A percentile compares a stretch with the other conserved stretches of the same genome.
Conservation (phyloP, 2,113 vertebrate genomes). For the Brienomyrus longianalis region DNA sequence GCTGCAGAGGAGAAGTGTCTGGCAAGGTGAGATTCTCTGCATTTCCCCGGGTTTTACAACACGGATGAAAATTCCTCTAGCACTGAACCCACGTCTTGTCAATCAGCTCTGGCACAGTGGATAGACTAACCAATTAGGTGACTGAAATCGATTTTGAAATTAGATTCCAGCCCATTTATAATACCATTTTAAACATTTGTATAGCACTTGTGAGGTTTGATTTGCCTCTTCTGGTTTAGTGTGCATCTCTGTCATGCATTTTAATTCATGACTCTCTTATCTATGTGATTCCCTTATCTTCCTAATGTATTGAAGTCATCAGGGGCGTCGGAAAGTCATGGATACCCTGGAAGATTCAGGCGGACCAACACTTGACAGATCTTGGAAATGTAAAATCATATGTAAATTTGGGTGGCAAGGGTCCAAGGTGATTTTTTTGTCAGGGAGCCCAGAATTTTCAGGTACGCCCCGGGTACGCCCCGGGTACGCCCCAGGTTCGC, state of each 20-base stretch:
- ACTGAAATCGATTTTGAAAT: neutral
- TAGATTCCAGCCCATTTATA: neutral
- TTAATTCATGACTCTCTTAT: neutral
- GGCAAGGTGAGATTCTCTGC: conserved; percentile 69
- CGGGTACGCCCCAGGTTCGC: neutral
- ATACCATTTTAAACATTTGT: neutral
- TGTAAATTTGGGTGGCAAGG: neutral
- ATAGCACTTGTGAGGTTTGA: neutral
- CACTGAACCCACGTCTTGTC: neutral
- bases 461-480: neutral
- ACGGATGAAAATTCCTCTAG: neutral
- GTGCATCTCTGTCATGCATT: neutral
- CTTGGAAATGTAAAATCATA: neutral
- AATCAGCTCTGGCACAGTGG: neutral
- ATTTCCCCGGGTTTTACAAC: neutral
- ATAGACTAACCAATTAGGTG: neutral
- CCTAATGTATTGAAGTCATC: conserved; percentile 39
- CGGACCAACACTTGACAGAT: neutral
- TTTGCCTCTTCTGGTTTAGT: neutral
- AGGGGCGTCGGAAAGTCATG: neutral
- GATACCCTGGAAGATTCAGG: neutral
- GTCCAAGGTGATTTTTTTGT: neutral
- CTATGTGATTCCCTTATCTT: conserved; percentile 50
- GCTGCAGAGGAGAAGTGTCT: conserved; percentile 91
- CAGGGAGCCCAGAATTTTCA: neutral